Conservation (phyloP, 2,113 vertebrate species). For the Cyprinodon tularosa region DNA sequence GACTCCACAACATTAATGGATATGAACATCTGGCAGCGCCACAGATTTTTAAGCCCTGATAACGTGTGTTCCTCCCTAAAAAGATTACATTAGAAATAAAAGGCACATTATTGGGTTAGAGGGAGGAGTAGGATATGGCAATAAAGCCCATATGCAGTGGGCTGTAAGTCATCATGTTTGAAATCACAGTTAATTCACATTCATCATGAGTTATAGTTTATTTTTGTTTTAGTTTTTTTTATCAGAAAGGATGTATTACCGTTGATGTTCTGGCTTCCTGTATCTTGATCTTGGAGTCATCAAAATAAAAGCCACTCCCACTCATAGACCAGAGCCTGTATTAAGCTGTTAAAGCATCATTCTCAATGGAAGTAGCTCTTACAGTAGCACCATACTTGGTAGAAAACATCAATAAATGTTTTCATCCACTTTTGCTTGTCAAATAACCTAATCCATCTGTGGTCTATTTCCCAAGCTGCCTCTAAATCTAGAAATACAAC, state of each 20-base stretch:
- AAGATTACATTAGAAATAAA: slow-evolving; percentile 68
- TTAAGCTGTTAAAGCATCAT: slow-evolving; percentile 29
- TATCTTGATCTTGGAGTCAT: slow-evolving; percentile 54
- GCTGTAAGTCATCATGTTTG: slow-evolving; percentile 46
- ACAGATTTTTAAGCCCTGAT: slow-evolving; percentile 65
- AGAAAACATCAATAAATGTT: slow-evolving; percentile 16
- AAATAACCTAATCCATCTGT: slow-evolving; percentile 15
- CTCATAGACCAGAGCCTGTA: slow-evolving; percentile 25
- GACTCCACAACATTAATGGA: slow-evolving; percentile 67
- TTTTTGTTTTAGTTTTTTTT: slow-evolving; percentile 10
- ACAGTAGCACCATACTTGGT: slow-evolving; percentile 13
- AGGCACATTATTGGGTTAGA: slow-evolving; percentile 64
- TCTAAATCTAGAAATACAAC: slow-evolving; percentile 1
- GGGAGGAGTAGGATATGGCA: slow-evolving; percentile 54
- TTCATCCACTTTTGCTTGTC: slow-evolving; percentile 34
- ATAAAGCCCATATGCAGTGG: slow-evolving; percentile 39
- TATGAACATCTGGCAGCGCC: slow-evolving; percentile 61
- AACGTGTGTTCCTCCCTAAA: slow-evolving; percentile 54
- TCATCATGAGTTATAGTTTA: slow-evolving; percentile 28
- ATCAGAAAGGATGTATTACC: slow-evolving; percentile 49
- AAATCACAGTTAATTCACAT: slow-evolving; percentile 37
- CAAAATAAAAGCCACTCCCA: slow-evolving; percentile 13
- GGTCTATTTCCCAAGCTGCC: slow-evolving; percentile 16
- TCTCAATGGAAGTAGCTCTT: slow-evolving; percentile 33
- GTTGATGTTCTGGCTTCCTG: slow-evolving; percentile 47